A percentile compares a stretch with the other conserved stretches of the same genome.
phyloP scores from a whole-genome alignment of 2,888 invertebrate genomes.

The Drosophila paramelanica region DNA sequence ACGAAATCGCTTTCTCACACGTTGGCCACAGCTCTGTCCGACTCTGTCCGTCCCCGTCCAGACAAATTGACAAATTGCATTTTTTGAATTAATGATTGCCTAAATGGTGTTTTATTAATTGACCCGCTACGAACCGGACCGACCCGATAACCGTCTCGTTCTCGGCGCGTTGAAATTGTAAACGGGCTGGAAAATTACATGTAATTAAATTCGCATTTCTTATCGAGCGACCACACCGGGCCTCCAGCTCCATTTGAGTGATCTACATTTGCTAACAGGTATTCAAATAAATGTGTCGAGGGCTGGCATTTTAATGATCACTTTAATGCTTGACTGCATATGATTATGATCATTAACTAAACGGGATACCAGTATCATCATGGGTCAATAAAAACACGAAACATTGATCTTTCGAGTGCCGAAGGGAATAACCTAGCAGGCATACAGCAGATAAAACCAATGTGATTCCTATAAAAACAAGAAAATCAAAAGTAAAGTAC shows the following conservation, averaged over 20 bases:
- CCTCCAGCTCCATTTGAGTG: slow-evolving; percentile 9
- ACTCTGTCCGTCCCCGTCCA: slow-evolving; percentile 33
- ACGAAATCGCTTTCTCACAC: slow-evolving; percentile 74
- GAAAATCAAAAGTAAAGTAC: too few species aligned
- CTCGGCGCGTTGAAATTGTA: slow-evolving; percentile 57
- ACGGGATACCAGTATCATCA: background rate
- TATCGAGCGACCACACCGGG: slow-evolving; percentile 14
- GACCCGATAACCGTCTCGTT: background rate
- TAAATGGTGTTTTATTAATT: slow-evolving; percentile 79
- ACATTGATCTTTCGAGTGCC: background rate
- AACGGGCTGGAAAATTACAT: slow-evolving; percentile 57
- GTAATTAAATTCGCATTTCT: slow-evolving; percentile 73
- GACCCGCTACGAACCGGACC: slow-evolving; percentile 20
- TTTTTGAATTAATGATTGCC: slow-evolving; percentile 74
- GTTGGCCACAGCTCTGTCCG: slow-evolving; percentile 34
- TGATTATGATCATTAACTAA: slow-evolving; percentile 2
- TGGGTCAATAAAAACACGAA: background rate
- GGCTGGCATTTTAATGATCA: slow-evolving; percentile 20
- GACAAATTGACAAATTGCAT: slow-evolving; percentile 72
- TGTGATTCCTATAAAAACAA: too few species aligned
- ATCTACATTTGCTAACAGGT: slow-evolving; percentile 34
- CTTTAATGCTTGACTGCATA: background rate
- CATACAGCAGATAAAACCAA: too few species aligned
- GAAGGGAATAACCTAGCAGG: too few species aligned
- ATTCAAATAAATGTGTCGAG: background rate